Conservation (phyloP, 2,797 vertebrate genomes). For the Phrynocephalus guinanensis region DNA sequence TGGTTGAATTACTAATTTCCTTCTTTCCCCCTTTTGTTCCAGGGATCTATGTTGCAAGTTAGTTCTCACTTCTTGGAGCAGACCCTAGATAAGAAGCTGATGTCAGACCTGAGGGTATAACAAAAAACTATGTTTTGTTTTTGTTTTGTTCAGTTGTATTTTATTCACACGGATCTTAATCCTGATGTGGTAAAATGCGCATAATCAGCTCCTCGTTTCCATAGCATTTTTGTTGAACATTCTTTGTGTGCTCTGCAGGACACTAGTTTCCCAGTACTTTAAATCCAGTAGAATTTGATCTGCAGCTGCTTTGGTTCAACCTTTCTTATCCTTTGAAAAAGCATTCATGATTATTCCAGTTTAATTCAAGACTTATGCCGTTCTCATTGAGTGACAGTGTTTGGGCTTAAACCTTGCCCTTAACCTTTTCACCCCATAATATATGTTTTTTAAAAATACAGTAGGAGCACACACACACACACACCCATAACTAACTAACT, state of each 20-base stretch:
- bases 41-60: slow-evolving; percentile 98
- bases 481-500: no score
- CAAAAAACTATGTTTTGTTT: slow-evolving; percentile 37
- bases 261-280: slow-evolving; percentile 55
- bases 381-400: not conserved
- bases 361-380: not conserved
- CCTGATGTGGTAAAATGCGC: not conserved
- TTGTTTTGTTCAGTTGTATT: no score
- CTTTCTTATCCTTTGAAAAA: slow-evolving; percentile 16
- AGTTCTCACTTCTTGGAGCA: slow-evolving; percentile 98
- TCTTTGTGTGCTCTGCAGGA: not conserved
- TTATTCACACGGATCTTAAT: not conserved
- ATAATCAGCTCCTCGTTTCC: not conserved
- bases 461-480: no score
- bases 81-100: slow-evolving; percentile 97
- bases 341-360: slow-evolving; percentile 20
- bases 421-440: rapidly evolving
- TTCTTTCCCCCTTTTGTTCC: slow-evolving; percentile 25
- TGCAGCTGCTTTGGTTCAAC: slow-evolving; percentile 55
- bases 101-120: slow-evolving; percentile 95
- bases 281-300: slow-evolving; percentile 53
- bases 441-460: slow-evolving; percentile 2
- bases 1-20: not conserved
- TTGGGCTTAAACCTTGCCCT: slow-evolving; percentile 6
- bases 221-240: slow-evolving; percentile 22